A percentile compares a stretch with the other conserved stretches of the same genome.
Conservation (phyloP, 2,797 vertebrate genomes). For the Peromyscus nudipes region DNA sequence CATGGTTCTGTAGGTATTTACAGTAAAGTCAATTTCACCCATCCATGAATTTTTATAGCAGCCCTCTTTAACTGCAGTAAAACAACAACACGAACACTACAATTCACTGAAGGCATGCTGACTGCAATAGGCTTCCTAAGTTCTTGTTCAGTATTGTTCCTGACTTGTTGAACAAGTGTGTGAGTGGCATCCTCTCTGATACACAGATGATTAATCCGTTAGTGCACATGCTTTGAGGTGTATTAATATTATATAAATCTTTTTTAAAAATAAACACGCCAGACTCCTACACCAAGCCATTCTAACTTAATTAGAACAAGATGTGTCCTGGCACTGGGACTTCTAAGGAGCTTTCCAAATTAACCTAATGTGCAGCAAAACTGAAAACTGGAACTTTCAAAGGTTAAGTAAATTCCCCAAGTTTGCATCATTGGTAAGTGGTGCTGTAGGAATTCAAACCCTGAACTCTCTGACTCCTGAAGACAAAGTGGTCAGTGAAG, state of each 20-base stretch:
- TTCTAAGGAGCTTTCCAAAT: background rate
- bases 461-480: background rate
- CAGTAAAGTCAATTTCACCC: background rate
- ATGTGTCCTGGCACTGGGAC: background rate
- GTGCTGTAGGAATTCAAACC: background rate
- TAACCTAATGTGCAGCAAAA: background rate
- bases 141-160: background rate
- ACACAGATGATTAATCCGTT: background rate
- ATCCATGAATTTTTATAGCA: background rate
- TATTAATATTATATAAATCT: too few relatives aligned
- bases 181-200: background rate
- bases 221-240: background rate
- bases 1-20: background rate
- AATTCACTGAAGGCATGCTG: background rate
- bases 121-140: background rate
- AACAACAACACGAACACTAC: background rate
- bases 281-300: background rate
- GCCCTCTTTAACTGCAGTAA: constrained; percentile 5
- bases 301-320: background rate
- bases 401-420: background rate
- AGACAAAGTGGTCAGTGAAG: background rate
- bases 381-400: background rate
- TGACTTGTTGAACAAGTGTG: background rate
- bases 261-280: background rate
- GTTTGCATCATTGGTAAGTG: background rate